Evolutionary conservation across 2,113 vertebrate genomes (phyloP), one percentile per base, ranked within the genome.

Genomic region (Grus americana): DNA sequence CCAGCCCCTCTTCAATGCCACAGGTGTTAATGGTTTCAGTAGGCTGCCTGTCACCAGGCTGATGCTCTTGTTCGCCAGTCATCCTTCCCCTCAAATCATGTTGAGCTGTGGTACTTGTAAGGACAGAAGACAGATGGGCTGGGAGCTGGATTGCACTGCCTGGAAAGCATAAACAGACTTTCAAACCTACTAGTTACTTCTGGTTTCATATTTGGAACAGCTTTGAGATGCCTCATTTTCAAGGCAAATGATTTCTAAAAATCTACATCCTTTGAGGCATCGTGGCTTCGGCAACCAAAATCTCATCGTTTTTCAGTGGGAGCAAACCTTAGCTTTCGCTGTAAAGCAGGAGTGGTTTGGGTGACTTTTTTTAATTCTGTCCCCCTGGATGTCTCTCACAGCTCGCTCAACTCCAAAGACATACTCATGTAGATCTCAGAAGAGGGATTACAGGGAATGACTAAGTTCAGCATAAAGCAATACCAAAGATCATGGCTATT

Each of bases 251-350:
- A 15, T 24, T 67, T 62, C 73, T 67, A 67, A 73, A 73, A 67
- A 34, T 34, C 14, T 44, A 6, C 29, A 23, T 44, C 11, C 16
- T 74, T 79, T 49, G 26, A 74, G 40, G 67, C 38, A 36, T 21
- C 6, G 0, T 15, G 18, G 46, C 52, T 61, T 73, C 32, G 14
- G 40, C 67, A 80, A 68, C 26, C 55, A 49, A 63, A 70, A 34
- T 7, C n/a, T 49, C 40, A 27, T 38, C 5, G 15, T 50, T 63
- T 54, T 36, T 22, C 49, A 17, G 3, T 17, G 18, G 55, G n/a
- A 68, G 18, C 0, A 0, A 62, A 57, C 22, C 30, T 61, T 27
- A 22, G 3, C 38, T 72, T 58, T 32, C 0, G 1, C 58, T 54
- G 40, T 32, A 30, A 76, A 65, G 15, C 29, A 22, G 68, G 36